Evolutionary conservation across 2,888 invertebrate genomes (phyloP), one percentile per base, ranked within the genome.

Genomic region (Sipha maydis): DNA sequence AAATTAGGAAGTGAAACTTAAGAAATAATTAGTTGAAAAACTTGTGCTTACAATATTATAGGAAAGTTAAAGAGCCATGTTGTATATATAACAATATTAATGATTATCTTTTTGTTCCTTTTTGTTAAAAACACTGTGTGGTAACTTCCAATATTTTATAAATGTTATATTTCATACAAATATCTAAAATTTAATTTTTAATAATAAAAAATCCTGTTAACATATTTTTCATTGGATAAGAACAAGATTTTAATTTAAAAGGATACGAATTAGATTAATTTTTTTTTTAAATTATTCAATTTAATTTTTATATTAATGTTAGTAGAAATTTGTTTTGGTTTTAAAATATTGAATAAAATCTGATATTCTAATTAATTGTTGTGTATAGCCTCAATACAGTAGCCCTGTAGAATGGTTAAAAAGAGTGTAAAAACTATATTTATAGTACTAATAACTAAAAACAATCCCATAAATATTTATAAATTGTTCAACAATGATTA

Each of bases 401-500:
- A 85, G 69, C 78, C 17, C 4, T 85, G n/a, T 69, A 56, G 19
- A 56, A 67, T 34, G 67, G n/a, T 48, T 85, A 67, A 28, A 77
- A 41, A 34, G n/a, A 34, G 54, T 85, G 25, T 85, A 69, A 54
- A 69, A 85, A 85, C 78, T 85, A 85, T 34, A 67, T 0, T 17
- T 76, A 85, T 34, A 85, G 34, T 19, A 67, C 79, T 88, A 88
- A 88, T 61, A 82, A 88, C 88, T 88, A 88, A 88, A 88, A 88
- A 88, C 80, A n/a, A 82, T 88, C n/a, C 31, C 88, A 82, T 88
- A 88, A 82, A 86, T 79, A 86, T 88, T 82, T 88, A 88, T 76
- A 88, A 82, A 88, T 88, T 88, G 88, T 88, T 88, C 88, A 88
- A 88, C 88, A 88, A 88, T 67, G 75, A 88, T 82, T 82, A 88